Evolutionary conservation across 2,113 vertebrate genomes (phyloP).

Genomic region (Xiphophorus maculatus): DNA sequence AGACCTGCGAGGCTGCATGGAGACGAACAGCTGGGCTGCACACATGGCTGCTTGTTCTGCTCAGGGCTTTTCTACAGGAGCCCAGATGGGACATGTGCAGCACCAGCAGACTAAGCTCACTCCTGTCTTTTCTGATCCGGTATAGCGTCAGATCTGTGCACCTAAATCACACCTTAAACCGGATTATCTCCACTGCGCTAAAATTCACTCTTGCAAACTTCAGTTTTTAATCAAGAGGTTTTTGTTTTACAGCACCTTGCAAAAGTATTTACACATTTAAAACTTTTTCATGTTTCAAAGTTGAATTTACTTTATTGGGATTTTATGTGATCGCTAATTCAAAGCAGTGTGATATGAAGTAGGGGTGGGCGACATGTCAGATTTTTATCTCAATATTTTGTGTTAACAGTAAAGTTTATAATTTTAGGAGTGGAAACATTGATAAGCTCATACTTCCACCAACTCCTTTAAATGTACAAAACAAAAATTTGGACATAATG

Average conservation of each 20-base stretch:
- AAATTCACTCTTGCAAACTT: not conserved
- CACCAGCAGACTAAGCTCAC: conserved; percentile 16
- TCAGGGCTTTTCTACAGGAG: conserved; percentile 25
- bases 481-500: too few species aligned
- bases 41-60: conserved; percentile 19
- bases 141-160: conserved; percentile 1
- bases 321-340: too few species aligned
- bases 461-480: too few species aligned
- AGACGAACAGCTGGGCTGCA: conserved; percentile 40
- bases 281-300: not conserved
- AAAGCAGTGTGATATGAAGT: too few species aligned
- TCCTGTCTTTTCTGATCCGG: conserved; percentile 21
- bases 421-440: too few species aligned
- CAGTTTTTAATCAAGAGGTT: not conserved
- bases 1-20: conserved; percentile 20
- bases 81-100: conserved; percentile 41
- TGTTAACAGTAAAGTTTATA: too few species aligned
- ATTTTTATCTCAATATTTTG: too few species aligned
- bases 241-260: not conserved
- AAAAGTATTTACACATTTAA: not conserved
- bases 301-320: too few species aligned
- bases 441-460: too few species aligned
- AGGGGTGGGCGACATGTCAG: too few species aligned
- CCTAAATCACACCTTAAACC: not conserved
- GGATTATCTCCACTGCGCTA: not conserved